Base-by-base conservation (phyloP, 2,888 invertebrate species). In the Troides oblongomaculatus region DNA sequence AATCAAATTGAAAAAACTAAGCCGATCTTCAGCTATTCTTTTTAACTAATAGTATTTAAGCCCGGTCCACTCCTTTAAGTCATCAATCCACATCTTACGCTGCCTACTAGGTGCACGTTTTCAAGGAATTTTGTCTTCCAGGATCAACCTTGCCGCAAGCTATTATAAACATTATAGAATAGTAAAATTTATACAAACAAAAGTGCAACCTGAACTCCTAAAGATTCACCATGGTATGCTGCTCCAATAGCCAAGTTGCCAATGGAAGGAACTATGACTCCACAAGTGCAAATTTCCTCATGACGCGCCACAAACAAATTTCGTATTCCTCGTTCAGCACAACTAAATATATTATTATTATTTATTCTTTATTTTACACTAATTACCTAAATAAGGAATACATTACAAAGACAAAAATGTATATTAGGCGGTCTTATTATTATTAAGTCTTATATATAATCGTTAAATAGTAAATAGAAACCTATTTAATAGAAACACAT, bases 231-330 rank as follows among this genome's bases (percentile, higher is more conserved):
- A 69, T 93, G 93, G 74, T 92, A 93, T 14, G 92, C 90, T 7
- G 92, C 86, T 5, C 83, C 91, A 39, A 90, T 75, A 0, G 90
- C 93, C 81, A 88, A 84, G 73, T 92, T 88, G 14, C 89, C 92
- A 43, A 79, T 84, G 0, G 93, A 93, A 2, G 93, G 88, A 36
- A 92, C 88, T 43, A 93, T 84, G 14, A 89, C 83, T 39, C 93
- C 93, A 57, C 79, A 79, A n/a, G 79, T 75, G 23, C 73, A 70
- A 43, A 75, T 76, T 43, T 88, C 84, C 1, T 83, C 80, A 2
- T 79, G 77, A 65, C 78, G 79, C 7, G 82, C 79, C 46, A 89
- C 68, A 59, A 93, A 77, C 1, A 86, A 84, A 73, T 92, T 92
- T 21, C 91, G 84, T 17, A 90, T 76, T 2, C 91, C 92, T 12